These are phyloP conservation scores for Crocuta crocuta DNA, from an alignment of 2,113 vertebrate genomes.

Conservation along the genomic window DNA sequence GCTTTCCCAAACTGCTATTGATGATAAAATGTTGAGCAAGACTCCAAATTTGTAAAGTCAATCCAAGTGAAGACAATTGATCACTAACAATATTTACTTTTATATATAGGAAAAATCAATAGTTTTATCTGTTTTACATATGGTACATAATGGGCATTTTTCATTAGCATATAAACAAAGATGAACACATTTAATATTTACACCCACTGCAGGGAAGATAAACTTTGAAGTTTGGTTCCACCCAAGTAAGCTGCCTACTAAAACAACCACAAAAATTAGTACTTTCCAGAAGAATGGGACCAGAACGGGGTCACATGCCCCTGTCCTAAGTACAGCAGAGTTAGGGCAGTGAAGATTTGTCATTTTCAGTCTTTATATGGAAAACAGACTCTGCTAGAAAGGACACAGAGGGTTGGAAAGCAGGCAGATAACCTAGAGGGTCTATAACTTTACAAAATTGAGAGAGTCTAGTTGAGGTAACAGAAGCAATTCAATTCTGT, in stretches of 20 bases:
- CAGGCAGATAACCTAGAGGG: background rate
- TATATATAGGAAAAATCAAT: constrained; percentile 35
- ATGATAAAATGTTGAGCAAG: constrained; percentile 50
- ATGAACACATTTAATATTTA: constrained; percentile 18
- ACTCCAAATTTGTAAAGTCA: background rate
- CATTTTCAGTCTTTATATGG: background rate
- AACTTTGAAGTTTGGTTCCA: background rate
- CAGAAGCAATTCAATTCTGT: background rate
- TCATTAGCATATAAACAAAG: background rate
- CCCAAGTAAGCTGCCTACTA: background rate
- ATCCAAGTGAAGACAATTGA: background rate
- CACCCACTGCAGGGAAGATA: background rate
- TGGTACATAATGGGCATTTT: background rate
- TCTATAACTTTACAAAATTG: background rate
- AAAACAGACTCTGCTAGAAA: background rate
- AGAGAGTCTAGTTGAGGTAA: background rate
- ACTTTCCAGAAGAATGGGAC: background rate
- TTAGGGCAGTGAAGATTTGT: background rate
- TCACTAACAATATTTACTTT: background rate
- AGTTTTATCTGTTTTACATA: background rate
- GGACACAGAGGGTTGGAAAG: background rate
- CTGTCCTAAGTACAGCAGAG: background rate
- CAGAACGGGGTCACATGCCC: background rate
- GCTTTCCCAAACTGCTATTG: background rate
- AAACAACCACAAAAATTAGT: background rate